Evolutionary conservation across 2,888 invertebrate species (phyloP), one percentile per base, ranked within the genome.

Genomic region (Bombylius major): DNA sequence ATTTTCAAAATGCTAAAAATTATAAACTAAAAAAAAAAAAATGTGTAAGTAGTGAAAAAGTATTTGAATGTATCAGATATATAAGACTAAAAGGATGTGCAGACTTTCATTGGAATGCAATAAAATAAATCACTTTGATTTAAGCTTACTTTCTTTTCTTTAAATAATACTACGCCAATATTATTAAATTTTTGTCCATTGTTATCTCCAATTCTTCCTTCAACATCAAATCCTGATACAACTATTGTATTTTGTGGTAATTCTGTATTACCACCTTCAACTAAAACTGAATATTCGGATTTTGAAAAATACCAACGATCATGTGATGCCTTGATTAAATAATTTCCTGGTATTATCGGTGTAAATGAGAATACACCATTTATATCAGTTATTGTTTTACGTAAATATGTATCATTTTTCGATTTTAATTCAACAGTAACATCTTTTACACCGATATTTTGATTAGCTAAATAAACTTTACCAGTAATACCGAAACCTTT

Each of bases 401-500:
- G 78, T 13, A 64, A 59, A 55, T 82, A 81, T 44, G 67, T 66
- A 4, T 80, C 81, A 62, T 79, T 78, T 47, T 80, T 79, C 59
- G 79, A 77, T 5, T 79, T 77, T 42, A 96, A 72, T 56, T 83
- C 79, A 5, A 96, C 82, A 2, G 78, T 78, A 4, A 96, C 83
- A 36, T 87, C 90, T 62, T 80, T 80, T 0, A 94, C 93, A 0
- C 95, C 94, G 0, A 93, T 91, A 4, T 69, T 69, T 59, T 78
- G 78, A 2, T 87, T 87, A 33, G 80, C 78, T 55, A 88, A 85
- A 9, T 80, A 78, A 50, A 94, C 89, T 67, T 79, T 82, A 51
- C 97, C 97, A 47, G 86, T 84, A 48, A 98, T 87, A 34, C 94
- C 90, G 71, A 97, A 98, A 5, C 97, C 82, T 71, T 89, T 89